These are phyloP conservation scores for Agapostemon virescens DNA, from an alignment of 2,888 invertebrate species.

Conservation along the genomic window DNA sequence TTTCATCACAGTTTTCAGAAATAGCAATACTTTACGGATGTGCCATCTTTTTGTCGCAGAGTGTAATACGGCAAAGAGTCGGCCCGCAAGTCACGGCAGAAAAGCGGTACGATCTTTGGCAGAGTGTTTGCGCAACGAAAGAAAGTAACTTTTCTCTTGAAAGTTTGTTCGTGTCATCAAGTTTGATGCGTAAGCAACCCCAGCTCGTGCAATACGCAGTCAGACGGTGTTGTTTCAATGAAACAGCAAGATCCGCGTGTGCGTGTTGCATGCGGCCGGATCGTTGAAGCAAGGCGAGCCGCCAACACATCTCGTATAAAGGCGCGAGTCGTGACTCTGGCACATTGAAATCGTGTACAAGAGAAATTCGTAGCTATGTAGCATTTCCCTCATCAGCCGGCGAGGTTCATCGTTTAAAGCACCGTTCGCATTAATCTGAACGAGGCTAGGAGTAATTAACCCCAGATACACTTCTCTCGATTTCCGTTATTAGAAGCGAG, in stretches of 20 bases:
- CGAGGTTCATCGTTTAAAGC: slow-evolving; percentile 33
- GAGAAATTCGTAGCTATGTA: slow-evolving; percentile 38
- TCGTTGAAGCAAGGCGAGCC: slow-evolving; percentile 13
- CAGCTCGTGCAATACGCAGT: background rate
- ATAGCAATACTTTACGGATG: no score
- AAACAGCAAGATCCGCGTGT: background rate
- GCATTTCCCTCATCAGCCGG: slow-evolving; percentile 26
- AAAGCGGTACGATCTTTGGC: no score
- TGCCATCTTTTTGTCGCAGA: no score
- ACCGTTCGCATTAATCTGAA: slow-evolving; percentile 30
- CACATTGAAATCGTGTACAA: slow-evolving; percentile 27
- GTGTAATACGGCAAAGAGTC: no score
- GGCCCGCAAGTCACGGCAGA: no score
- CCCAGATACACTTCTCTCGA: background rate
- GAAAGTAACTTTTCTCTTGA: background rate
- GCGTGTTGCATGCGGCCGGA: slow-evolving; percentile 3
- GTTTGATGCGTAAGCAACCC: background rate
- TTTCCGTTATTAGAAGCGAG: background rate
- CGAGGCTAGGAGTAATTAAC: slow-evolving; percentile 24
- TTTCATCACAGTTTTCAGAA: no score
- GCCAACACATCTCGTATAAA: background rate
- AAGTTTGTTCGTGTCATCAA: background rate
- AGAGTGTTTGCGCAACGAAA: background rate
- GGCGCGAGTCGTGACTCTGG: background rate
- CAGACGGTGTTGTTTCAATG: background rate